Percentiles rank a stretch among this genome's conserved stretches.
Conservation (phyloP, 2,888 invertebrate species). For the Agriopis marginaria region DNA sequence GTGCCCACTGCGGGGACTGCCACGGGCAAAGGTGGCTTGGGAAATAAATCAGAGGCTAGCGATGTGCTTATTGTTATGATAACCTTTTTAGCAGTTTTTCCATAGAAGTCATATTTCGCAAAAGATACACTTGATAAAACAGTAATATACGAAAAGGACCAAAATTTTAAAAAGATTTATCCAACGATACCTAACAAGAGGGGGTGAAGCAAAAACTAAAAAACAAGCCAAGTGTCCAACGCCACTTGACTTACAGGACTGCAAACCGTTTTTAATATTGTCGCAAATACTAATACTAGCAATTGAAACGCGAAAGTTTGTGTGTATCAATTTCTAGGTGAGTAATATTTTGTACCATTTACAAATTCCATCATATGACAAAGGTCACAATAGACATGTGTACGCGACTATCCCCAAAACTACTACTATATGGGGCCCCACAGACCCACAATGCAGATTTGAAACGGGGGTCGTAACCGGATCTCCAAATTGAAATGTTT, state of each 20-base stretch:
- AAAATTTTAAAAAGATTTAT: too few relatives aligned
- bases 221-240: too few relatives aligned
- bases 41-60: conserved; percentile 2
- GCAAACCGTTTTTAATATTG: too few relatives aligned
- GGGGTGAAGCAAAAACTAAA: too few relatives aligned
- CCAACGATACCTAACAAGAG: too few relatives aligned
- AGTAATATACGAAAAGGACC: too few relatives aligned
- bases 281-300: too few relatives aligned
- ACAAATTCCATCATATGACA: background rate
- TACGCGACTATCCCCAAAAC: conserved; percentile 70
- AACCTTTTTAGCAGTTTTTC: background rate
- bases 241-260: too few relatives aligned
- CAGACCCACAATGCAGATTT: conserved; percentile 83
- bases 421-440: conserved; percentile 80
- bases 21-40: conserved; percentile 48
- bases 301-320: too few relatives aligned
- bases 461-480: conserved; percentile 82
- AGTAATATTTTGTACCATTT: background rate
- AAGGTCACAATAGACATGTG: conserved; percentile 42
- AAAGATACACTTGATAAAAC: too few relatives aligned
- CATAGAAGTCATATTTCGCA: too few relatives aligned
- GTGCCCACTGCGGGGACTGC: conserved; percentile 69
- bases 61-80: background rate
- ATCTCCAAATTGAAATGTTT: conserved; percentile 86
- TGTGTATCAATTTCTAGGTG: background rate